phyloP scores from a whole-genome alignment of 1,140 invertebrate species.

The Periplaneta americana region DNA sequence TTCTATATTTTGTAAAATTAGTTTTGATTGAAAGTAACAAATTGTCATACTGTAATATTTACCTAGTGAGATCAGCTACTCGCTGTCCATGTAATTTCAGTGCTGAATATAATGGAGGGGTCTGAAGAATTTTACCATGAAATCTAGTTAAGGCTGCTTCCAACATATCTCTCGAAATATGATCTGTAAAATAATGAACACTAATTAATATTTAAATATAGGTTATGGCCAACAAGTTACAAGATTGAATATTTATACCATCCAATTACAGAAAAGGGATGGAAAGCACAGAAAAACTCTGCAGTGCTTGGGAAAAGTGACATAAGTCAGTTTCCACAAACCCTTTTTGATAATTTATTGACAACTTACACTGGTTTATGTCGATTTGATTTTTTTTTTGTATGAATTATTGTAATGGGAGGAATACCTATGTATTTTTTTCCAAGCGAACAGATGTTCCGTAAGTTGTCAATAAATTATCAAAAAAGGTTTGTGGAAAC shows the following conservation, averaged over 20 bases:
- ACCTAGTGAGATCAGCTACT: constrained; percentile 3
- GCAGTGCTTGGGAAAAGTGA: too few relatives aligned
- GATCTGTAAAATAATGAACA: not conserved
- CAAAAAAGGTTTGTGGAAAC: too few relatives aligned
- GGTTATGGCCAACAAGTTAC: not conserved
- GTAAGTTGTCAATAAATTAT: too few relatives aligned
- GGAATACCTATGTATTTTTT: too few relatives aligned
- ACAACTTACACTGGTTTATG: not conserved
- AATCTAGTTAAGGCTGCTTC: constrained; percentile 7
- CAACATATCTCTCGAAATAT: constrained; percentile 11
- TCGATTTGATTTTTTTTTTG: too few relatives aligned
- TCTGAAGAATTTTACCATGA: constrained; percentile 25
- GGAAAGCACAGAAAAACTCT: not conserved
- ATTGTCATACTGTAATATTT: not conserved
- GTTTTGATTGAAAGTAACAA: too few relatives aligned
- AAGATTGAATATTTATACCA: not conserved
- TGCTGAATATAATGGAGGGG: constrained; percentile 20
- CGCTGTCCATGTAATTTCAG: not conserved
- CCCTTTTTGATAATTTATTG: not conserved
- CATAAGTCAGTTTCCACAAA: not conserved
- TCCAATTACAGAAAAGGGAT: not conserved
- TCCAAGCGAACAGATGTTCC: too few relatives aligned
- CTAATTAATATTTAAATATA: not conserved
- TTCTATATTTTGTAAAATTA: too few relatives aligned
- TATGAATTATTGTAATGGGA: too few relatives aligned